Percentiles rank a stretch among this genome's conserved stretches.
These are phyloP conservation scores for Pseudorhiza aurosa DNA, from an alignment of 30 jellyfish, hydroid and myxozoan species.

Conservation along the genomic window DNA sequence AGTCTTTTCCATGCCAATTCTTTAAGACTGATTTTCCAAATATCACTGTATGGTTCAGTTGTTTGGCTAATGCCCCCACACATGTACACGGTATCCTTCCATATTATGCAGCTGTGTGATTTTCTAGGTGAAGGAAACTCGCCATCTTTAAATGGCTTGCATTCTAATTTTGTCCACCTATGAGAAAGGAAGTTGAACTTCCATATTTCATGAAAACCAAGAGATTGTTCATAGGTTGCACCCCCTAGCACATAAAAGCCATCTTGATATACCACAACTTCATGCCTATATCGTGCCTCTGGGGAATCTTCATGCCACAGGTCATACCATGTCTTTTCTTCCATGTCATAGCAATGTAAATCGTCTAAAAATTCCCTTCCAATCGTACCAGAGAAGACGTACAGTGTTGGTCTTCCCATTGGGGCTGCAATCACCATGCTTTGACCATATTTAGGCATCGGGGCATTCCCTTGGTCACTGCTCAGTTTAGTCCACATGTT, in stretches of 20 bases:
- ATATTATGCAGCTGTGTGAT: conserved; percentile 75
- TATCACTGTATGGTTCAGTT: conserved; percentile 27
- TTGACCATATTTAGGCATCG: conserved; percentile 79
- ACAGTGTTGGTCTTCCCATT: conserved; percentile 14
- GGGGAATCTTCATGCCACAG: conserved; percentile 35
- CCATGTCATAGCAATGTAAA: conserved; percentile 58
- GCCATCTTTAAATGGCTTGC: conserved; percentile 36
- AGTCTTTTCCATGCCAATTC: conserved; percentile 57
- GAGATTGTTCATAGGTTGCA: background rate
- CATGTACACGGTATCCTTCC: conserved; percentile 67
- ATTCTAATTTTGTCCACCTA: conserved; percentile 40
- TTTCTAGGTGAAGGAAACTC: conserved; percentile 66
- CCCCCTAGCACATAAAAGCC: conserved; percentile 82
- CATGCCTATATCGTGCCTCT: conserved; percentile 79
- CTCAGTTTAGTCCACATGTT: conserved; percentile 52
- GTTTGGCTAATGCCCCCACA: conserved; percentile 63
- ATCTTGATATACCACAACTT: conserved; percentile 39
- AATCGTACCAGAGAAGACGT: conserved; percentile 76
- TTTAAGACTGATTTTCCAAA: conserved; percentile 66
- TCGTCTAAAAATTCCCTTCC: conserved; percentile 71
- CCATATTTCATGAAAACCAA: conserved; percentile 56
- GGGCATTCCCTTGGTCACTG: conserved; percentile 3
- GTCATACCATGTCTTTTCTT: conserved; percentile 40
- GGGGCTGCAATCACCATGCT: conserved; percentile 52
- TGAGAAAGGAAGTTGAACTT: conserved; percentile 31